Evolutionary conservation across 2,797 vertebrate genomes (phyloP).

Genomic region (Chiloscyllium punctatum): DNA sequence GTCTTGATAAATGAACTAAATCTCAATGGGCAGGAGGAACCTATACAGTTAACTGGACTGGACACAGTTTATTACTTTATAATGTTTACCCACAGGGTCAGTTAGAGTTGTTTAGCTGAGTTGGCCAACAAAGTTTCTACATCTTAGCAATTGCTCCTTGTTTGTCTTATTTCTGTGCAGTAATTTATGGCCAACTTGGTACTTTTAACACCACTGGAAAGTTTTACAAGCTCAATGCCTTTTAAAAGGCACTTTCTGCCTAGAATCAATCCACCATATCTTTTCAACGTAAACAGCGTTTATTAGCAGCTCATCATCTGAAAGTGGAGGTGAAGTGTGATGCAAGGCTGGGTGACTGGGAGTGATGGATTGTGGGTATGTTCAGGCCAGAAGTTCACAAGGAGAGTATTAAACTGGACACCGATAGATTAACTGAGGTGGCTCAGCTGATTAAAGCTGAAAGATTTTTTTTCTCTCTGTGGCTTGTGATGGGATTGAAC

Average conservation of each 20-base stretch:
- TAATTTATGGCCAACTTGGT: background rate
- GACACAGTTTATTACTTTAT: background rate
- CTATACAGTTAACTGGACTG: background rate
- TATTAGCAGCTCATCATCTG: background rate
- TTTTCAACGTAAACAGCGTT: background rate
- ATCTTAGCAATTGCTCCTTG: background rate
- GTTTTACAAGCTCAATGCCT: background rate
- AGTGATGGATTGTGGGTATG: background rate
- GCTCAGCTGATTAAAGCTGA: slow-evolving; percentile 1
- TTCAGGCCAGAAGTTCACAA: background rate
- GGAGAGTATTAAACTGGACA: slow-evolving; percentile 18
- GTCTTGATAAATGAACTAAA: background rate
- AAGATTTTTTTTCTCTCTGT: background rate
- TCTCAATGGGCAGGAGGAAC: background rate
- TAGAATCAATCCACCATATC: background rate
- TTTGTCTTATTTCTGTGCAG: background rate
- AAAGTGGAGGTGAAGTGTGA: slow-evolving; percentile 27
- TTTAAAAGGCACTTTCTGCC: background rate
- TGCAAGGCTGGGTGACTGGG: background rate
- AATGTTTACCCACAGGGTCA: background rate
- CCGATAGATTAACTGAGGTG: slow-evolving; percentile 6
- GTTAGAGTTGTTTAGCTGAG: background rate
- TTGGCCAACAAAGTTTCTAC: background rate
- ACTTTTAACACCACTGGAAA: background rate
- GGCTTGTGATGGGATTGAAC: background rate